phyloP scores from a whole-genome alignment of 2,888 invertebrate species.

The Athripsodes cinereus region DNA sequence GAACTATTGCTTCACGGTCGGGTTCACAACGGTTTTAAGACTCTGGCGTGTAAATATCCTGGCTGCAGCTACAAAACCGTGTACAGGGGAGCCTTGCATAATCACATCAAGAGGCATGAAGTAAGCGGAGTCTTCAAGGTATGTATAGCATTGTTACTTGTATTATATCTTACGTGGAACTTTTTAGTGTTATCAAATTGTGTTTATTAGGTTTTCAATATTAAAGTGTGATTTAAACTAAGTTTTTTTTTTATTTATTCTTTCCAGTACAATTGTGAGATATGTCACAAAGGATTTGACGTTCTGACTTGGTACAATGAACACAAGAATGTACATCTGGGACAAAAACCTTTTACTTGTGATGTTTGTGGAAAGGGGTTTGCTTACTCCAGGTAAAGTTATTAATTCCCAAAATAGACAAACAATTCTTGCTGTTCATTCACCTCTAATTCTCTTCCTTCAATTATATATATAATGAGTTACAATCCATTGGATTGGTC shows the following conservation, averaged over 20 bases:
- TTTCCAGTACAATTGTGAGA: slow-evolving; percentile 26
- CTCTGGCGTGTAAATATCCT: slow-evolving; percentile 34
- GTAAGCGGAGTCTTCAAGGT: slow-evolving; percentile 35
- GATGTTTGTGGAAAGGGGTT: slow-evolving; percentile 42
- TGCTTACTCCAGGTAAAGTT: slow-evolving; percentile 24
- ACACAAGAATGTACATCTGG: slow-evolving; percentile 43
- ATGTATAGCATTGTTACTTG: too few relatives aligned
- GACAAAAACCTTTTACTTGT: slow-evolving; percentile 41
- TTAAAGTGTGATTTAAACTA: too few relatives aligned
- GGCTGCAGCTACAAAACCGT: slow-evolving; percentile 39
- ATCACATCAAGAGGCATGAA: slow-evolving; percentile 39
- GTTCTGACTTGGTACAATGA: slow-evolving; percentile 44
- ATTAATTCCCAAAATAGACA: too few relatives aligned
- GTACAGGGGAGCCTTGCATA: slow-evolving; percentile 37
- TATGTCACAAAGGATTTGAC: slow-evolving; percentile 40
- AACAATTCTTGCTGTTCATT: background rate
- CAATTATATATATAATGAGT: too few relatives aligned
- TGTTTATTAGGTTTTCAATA: too few relatives aligned
- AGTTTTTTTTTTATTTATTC: too few relatives aligned
- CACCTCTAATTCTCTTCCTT: too few relatives aligned
- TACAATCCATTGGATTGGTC: too few relatives aligned
- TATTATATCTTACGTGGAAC: too few relatives aligned
- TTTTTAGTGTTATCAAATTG: too few relatives aligned
- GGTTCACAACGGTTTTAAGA: slow-evolving; percentile 35
- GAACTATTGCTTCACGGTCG: slow-evolving; percentile 40